Evolutionary conservation across 2,888 invertebrate genomes (phyloP).

Genomic region (Dasypogon diadema): DNA sequence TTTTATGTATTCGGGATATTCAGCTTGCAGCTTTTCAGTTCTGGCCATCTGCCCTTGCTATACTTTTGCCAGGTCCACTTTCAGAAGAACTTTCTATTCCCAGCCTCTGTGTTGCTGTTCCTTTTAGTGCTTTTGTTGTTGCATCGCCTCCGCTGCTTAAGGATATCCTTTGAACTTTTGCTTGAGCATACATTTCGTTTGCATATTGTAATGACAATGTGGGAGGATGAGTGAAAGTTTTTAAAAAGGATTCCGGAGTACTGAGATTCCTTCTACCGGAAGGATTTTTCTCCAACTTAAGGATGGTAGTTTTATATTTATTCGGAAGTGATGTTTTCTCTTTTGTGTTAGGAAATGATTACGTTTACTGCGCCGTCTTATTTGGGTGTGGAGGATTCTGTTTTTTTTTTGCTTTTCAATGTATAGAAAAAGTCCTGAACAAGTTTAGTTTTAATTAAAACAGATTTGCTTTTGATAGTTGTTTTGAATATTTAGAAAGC

Average conservation of each 20-base stretch:
- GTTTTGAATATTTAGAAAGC: no score
- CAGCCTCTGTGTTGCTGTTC: slow-evolving; percentile 9
- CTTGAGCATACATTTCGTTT: slow-evolving; percentile 53
- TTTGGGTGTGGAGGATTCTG: neutral
- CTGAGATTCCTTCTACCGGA: slow-evolving; percentile 31
- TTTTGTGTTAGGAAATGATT: neutral
- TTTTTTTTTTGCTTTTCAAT: no score
- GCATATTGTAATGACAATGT: slow-evolving; percentile 53
- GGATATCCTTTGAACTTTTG: slow-evolving; percentile 55
- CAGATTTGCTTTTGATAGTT: no score
- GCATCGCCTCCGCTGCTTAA: slow-evolving; percentile 52
- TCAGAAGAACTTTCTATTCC: slow-evolving; percentile 9
- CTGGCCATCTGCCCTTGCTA: slow-evolving; percentile 19
- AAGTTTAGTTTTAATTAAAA: no score
- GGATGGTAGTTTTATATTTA: neutral
- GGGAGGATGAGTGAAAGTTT: slow-evolving; percentile 37
- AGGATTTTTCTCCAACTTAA: slow-evolving; percentile 12
- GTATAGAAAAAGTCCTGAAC: no score
- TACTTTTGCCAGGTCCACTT: slow-evolving; percentile 31
- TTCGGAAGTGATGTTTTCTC: neutral
- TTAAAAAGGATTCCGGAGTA: slow-evolving; percentile 38
- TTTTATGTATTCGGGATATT: slow-evolving; percentile 55
- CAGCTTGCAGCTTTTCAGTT: slow-evolving; percentile 40
- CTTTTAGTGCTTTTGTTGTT: slow-evolving; percentile 53
- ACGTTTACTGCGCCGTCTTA: neutral